phyloP scores from a whole-genome alignment of 2,797 vertebrate species.

The Sebastes hubbsi region DNA sequence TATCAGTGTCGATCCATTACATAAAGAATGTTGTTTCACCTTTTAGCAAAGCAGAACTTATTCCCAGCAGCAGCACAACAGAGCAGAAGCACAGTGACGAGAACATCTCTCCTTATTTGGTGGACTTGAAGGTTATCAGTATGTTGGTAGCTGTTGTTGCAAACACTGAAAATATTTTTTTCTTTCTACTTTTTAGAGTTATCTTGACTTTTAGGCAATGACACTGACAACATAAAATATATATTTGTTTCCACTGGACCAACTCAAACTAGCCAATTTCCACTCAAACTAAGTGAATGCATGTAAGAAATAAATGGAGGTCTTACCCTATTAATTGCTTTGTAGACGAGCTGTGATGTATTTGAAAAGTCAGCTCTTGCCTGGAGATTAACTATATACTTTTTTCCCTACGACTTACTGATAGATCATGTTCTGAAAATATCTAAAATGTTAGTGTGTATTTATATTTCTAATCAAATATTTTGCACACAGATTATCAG shows the following conservation, averaged over 20 bases:
- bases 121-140: no score
- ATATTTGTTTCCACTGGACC: neutral
- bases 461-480: neutral
- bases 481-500: neutral
- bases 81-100: no score
- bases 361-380: neutral
- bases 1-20: neutral
- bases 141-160: no score
- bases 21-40: neutral
- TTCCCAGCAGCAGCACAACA: no score
- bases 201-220: neutral
- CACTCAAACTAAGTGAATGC: neutral
- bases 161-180: no score
- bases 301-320: neutral
- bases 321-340: neutral
- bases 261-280: neutral
- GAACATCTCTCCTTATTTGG: no score
- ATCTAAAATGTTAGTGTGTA: neutral
- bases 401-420: neutral
- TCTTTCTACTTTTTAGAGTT: neutral
- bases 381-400: neutral
- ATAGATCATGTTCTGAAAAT: neutral
- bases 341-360: neutral
- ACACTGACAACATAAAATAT: neutral
- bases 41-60: no score